Base-by-base conservation (phyloP, 1,140 invertebrate species). In the Drosophila takahashii region DNA sequence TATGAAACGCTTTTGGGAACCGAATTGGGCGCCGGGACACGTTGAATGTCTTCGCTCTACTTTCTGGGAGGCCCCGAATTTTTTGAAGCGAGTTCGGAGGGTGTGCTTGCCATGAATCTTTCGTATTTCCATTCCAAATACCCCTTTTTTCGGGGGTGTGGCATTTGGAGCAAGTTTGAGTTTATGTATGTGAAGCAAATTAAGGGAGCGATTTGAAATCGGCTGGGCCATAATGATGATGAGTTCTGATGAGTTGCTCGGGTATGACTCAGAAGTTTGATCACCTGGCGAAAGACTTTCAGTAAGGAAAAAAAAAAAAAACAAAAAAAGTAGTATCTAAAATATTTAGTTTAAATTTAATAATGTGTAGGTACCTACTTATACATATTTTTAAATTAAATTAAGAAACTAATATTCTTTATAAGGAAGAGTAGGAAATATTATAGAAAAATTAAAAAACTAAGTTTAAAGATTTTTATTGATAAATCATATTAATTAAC, bases 1-100 rank as follows among this genome's bases (percentile, higher is more conserved):
- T 77, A 70, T 73, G 59, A 81, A 36, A 67, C 69, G 73, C 74
- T 79, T 81, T 77, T 34, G 47, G 59, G 29, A 48, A 60, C 66
- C 44, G 62, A 81, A 76, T 79, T 67, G 65, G 78, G 74, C 81
- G 83, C 81, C 81, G 62, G 67, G 45, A 71, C 59, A 51, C 47
- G 50, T 44, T 36, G 71, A 81, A 79, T 76, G 60, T 44, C n/a
- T 29, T 65, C 58, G 77, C 60, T 87, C 85, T 58, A 69, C 29
- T 74, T 76, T 56, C 45, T 34, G 50, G 77, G 65, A 76, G 78
- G 75, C 65, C 69, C 44, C 39, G 22, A 54, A 42, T n/a, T 64
- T 42, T 42, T 34, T 0, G n/a, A 42, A 36, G 41, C 27, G 50
- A 50, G 36, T 37, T 27, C 36, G 16, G 50, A 62, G 77, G 80